phyloP scores from a whole-genome alignment of 2,113 vertebrate species.

The Rutilus rutilus region DNA sequence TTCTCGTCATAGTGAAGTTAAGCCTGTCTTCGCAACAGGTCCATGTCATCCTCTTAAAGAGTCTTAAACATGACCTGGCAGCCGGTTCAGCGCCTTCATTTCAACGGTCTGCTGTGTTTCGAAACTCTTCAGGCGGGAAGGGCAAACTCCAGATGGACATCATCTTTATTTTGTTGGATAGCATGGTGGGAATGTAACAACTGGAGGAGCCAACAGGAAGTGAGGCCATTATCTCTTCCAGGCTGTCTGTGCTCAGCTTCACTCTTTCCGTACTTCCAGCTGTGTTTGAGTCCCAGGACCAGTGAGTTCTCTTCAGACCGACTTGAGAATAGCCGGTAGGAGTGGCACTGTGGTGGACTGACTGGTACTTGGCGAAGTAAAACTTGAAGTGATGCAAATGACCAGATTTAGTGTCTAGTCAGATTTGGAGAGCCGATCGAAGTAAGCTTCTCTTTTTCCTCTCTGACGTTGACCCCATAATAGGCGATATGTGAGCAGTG shows the following conservation, averaged over 20 bases:
- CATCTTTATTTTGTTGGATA: constrained; percentile 61
- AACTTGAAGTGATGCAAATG: constrained; percentile 20
- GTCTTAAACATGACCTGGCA: constrained; percentile 45
- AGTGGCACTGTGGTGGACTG: background rate
- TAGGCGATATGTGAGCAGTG: background rate
- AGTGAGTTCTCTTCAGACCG: background rate
- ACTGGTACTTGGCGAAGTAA: background rate
- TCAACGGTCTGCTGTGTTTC: constrained; percentile 47
- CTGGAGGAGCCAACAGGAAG: constrained; percentile 67
- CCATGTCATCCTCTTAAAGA: constrained; percentile 1
- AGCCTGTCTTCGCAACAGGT: background rate
- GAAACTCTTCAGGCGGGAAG: constrained; percentile 45
- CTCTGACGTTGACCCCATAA: background rate
- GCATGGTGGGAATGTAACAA: constrained; percentile 61
- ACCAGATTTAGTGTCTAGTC: background rate
- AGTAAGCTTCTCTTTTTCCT: background rate
- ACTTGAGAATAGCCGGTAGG: background rate
- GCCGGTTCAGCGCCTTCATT: constrained; percentile 45
- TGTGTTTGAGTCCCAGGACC: constrained; percentile 39
- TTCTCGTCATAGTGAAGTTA: constrained; percentile 32
- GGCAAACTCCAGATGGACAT: constrained; percentile 59
- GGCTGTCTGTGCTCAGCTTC: constrained; percentile 18
- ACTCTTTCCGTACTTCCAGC: constrained; percentile 41
- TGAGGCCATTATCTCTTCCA: constrained; percentile 61
- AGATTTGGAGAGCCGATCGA: background rate